Evolutionary conservation across 2,888 invertebrate species (phyloP), one percentile per base, ranked within the genome.

Genomic region (Pimpla rufipes): DNA sequence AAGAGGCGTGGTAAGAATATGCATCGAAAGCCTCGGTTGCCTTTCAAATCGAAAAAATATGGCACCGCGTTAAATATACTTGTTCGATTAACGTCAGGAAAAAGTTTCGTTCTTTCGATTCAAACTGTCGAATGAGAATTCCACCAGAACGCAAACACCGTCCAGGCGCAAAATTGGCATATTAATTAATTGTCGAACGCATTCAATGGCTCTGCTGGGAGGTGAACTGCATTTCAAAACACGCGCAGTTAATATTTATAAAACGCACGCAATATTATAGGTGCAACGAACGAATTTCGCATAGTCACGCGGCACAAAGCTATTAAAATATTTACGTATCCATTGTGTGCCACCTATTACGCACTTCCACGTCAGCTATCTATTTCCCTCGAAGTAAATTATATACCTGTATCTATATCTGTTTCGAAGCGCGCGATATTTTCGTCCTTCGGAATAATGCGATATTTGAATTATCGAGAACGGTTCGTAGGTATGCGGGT

Each of bases 401-500:
- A 29, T 70, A 29, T 70, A 52, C 55, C 37, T 35, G 45, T 52
- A n/a, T 8, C 10, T 57, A 29, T 47, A 40, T 50, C 50, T 35
- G 29, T 59, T 59, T n/a, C 8, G 29, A 4, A 8, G 37, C 52
- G 55, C n/a, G 64, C 47, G 55, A 45, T 71, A 76, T 64, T 37
- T 76, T 66, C 45, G 81, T 81, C 81, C 81, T 81, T 76, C 81
- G 64, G 18, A 45, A 81, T 80, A 79, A 79, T 67, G 67, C 59
- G 79, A 47, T 79, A 70, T 74, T 75, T 59, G 57, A 45, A 81
- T 71, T 73, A 73, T 77, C 77, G 73, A 67, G 55, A 81, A 59
- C 62, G 67, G 73, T 62, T 78, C 57, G 21, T 45, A 42, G 77
- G 42, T 73, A 78, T 78, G 62, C 77, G 37, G 35, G 77, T 67